Base-by-base conservation (phyloP, 2,113 vertebrate species). In the Castor canadensis region DNA sequence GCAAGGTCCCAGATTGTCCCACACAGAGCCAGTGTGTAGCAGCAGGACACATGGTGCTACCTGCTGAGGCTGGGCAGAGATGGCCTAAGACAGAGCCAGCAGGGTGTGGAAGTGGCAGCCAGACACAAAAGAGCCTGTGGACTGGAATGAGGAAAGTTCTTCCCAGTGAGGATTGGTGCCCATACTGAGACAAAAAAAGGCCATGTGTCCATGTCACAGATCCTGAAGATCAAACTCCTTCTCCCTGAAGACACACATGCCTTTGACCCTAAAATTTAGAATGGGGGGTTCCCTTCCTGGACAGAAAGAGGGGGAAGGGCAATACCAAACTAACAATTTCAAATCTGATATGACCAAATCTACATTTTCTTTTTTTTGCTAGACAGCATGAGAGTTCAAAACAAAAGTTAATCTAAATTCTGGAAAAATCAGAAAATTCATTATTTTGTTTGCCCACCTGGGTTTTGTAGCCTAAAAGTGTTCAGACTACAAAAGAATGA, bases 391-490 rank as follows among this genome's bases (percentile, higher is more conserved):
- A 88, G 3, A 91, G 26, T 17, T 40, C 67, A 45, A 66, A 93
- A 32, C n/a, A 77, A 82, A 86, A 24, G 6, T 64, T 45, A 32
- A 45, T 67, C 26, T 73, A 87, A 73, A 89, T 81, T 79, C 67
- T 87, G 62, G 62, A 87, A 66, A 66, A 58, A 71, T 30, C 24
- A 79, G 73, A 92, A 86, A 56, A 56, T 32, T 40, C 49, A 71
- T 60, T n/a, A 69, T 88, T 86, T 19, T 15, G 1, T 93, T 56
- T 64, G 10, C 56, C 38, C 24, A 5, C 35, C 10, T 77, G 38
- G 30, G 22, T 89, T 84, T 75, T 76, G 26, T 72, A 49, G 45
- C 56, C 79, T 87, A 24, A 71, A 76, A 69, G 38, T 62, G 28
- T 60, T 45, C 67, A 71, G 52, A 38, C 28, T 58, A 43, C 10